Evolutionary conservation across 2,888 invertebrate species (phyloP), one percentile per base, ranked within the genome.

Genomic region (Dryobotodes eremita): DNA sequence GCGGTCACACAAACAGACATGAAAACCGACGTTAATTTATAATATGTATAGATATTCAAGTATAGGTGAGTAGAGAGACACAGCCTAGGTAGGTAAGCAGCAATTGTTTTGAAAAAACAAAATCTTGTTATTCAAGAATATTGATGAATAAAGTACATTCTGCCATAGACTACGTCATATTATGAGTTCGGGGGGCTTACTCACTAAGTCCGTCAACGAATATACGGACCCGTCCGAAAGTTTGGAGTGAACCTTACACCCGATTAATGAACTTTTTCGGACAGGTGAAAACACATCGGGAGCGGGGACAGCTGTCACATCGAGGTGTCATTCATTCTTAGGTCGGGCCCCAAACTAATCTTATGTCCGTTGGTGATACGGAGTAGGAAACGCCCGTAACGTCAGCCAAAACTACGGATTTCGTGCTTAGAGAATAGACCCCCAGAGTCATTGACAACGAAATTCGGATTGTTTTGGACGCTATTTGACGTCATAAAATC

Each of bases 371-470:
- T 2, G 31, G 31, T 36, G 31, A 36, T 36, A 3, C 1, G 31
- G 31, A 36, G 31, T 36, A 36, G 31, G 31, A 36, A 36, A 36
- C 31, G 31, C 31, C 31, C 3, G 31, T 36, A 36, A 36, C 31
- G 3, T 36, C 31, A 3, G 31, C 31, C 31, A 3, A 36, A 36
- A 36, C 31, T 36, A 36, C 31, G 31, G 31, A 36, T 3, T 2
- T 36, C 3, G 31, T 36, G 31, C 31, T 36, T 36, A 36, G 31
- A 36, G 31, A 36, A 3, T 36, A 36, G 31, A 3, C 31, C 15
- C 50, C 31, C 20, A 82, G 48, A 57, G 55, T 68, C 82, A 55
- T 55, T 48, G 23, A 20, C 53, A 20, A n/a, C 20, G 15, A 65
- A 61, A 61, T 66, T 57, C 10, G 15, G 13, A 42, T 59, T 17